Conservation (phyloP, 2,113 vertebrate genomes). For the Phaethon lepturus region DNA sequence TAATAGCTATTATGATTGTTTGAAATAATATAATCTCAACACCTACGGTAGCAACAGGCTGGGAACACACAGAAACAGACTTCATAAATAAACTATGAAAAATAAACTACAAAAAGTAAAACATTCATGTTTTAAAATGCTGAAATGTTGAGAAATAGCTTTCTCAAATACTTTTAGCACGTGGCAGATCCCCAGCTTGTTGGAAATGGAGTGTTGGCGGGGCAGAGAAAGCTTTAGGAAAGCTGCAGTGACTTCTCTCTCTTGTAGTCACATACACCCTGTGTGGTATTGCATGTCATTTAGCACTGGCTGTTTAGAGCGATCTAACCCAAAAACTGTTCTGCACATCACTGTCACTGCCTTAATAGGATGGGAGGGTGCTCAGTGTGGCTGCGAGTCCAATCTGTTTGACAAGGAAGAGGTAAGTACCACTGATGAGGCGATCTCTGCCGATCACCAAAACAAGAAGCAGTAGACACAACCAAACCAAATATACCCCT, state of each 20-base stretch:
- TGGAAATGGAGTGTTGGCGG: background rate
- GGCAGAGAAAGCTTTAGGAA: background rate
- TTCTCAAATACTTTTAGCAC: background rate
- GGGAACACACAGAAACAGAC: background rate
- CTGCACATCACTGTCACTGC: background rate
- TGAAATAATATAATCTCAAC: background rate
- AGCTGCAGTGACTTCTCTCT: background rate
- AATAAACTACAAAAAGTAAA: background rate
- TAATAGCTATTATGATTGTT: background rate
- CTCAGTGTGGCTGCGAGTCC: background rate
- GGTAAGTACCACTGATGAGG: background rate
- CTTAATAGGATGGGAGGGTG: fast-evolving
- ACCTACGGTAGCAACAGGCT: background rate
- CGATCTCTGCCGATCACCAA: background rate
- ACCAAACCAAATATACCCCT: background rate
- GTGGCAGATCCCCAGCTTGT: background rate
- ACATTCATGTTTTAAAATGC: background rate
- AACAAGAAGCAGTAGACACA: background rate
- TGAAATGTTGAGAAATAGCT: background rate
- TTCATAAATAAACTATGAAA: background rate
- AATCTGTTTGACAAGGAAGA: background rate
- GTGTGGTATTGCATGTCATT: background rate
- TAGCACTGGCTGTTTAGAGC: background rate
- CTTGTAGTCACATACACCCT: background rate
- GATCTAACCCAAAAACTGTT: background rate